Base-by-base conservation (phyloP, 2,888 invertebrate species). In the Seladonia tumulorum region DNA sequence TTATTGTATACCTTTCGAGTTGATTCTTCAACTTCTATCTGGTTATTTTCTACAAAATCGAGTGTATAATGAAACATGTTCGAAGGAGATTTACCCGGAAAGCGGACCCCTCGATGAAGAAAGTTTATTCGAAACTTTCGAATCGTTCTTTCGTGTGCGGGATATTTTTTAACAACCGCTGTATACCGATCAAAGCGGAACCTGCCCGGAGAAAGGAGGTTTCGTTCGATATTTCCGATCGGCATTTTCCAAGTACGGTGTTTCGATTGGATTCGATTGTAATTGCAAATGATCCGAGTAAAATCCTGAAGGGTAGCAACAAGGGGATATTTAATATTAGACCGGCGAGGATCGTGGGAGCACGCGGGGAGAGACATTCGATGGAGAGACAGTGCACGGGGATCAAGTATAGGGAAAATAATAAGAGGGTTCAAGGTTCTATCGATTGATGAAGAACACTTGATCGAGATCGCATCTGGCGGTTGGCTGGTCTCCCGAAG, bases 391-490 rank as follows among this genome's bases (percentile, higher is more conserved):
- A 57, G 66, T 22, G 10, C 35, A 66, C 66, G 29, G 29, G 29
- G 29, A 39, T 47, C 47, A 72, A 71, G 49, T 39, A 78, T 57
- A 78, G 49, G 35, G 57, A 71, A 77, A 87, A 87, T 83, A 71
- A 79, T 80, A 47, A 39, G 68, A 72, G 81, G 73, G 87, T 87
- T 87, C 83, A 87, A 83, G 81, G 87, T 83, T 83, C 80, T 72
- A 87, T 83, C 78, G 81, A 83, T 87, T 66, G 81, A 71, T 42
- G 76, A 76, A 49, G 68, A 79, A 77, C 78, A 70, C 68, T 76
- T 81, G 74, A 81, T 87, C 87, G 81, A 79, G 87, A 87, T 87
- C 81, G 42, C 79, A 81, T 83, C 63, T 75, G 66, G 53, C 45
- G 68, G 68, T 22, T 39, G n/a, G 39, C 22, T n/a, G 60, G 78